Base-by-base conservation (phyloP, 2,797 vertebrate species). In the Eulemur albifrons region DNA sequence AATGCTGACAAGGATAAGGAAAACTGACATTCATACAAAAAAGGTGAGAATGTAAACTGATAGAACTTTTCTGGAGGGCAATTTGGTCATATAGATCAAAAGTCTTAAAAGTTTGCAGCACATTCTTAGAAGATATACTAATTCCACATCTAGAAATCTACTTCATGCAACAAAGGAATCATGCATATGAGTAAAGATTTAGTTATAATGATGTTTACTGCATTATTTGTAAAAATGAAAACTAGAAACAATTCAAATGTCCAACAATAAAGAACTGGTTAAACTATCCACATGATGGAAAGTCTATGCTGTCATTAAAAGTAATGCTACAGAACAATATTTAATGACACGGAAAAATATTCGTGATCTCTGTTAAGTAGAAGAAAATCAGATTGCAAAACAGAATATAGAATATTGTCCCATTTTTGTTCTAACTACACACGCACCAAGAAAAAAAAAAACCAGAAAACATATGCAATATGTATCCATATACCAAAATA, bases 231-330 rank as follows among this genome's bases (percentile, higher is more conserved):
- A 91, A 88, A 97, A 96, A 96, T 75, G 48, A 96, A 95, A 96
- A 93, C 84, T 94, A 20, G 54, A 97, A 96, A 95, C 83, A 94
- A 95, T 69, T 59, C 86, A 95, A 96, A 97, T 85, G 30, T 93
- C 48, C 72, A 89, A 96, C 14, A 96, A 95, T 92, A 93, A 93
- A 94, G 50, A 96, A 96, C 10, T 52, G 50, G 50, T 93, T 96
- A 95, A 97, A 96, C 73, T 93, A 95, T 20, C 52, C 79, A 79
- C 86, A 93, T 92, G 80, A 38, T 38, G 38, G 38, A 38, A 96
- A 97, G 67, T 69, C 65, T 95, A 90, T n/a, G n/a, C 70, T 94
- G n/a, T 70, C 83, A 94, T 96, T 97, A 97, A 95, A 96, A 97
- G 97, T 69, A 91, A 93, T 94, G 65, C 77, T 65, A 7, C 48